phyloP scores from a whole-genome alignment of 2,113 vertebrate genomes.

The Ibidorhyncha struthersii region DNA sequence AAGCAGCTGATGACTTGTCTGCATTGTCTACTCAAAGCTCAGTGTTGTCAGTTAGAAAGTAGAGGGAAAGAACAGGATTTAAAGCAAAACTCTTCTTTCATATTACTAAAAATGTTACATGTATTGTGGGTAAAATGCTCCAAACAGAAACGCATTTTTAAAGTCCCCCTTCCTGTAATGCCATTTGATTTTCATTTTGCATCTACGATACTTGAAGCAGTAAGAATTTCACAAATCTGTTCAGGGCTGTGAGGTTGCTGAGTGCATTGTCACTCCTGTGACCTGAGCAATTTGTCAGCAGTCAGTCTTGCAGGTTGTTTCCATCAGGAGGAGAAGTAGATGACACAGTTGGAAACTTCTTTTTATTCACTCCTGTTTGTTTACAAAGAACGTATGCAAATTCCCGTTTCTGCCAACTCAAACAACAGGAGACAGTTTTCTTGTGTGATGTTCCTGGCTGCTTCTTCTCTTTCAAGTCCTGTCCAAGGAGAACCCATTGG shows the following conservation, averaged over 20 bases:
- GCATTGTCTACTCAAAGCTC: background rate
- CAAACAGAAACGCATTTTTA: background rate
- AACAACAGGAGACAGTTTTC: background rate
- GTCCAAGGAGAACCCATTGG: background rate
- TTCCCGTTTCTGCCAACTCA: background rate
- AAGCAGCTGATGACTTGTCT: background rate
- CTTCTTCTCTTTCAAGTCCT: background rate
- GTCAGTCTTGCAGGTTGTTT: background rate
- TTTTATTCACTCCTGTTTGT: background rate
- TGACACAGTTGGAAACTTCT: background rate
- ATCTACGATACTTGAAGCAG: background rate
- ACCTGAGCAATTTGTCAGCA: background rate
- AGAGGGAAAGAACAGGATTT: background rate
- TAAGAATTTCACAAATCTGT: background rate
- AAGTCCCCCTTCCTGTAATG: background rate
- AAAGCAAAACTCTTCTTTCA: background rate
- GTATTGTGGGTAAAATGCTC: background rate
- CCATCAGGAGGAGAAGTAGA: background rate
- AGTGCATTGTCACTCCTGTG: background rate
- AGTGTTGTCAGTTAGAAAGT: background rate
- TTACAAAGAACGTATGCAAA: background rate
- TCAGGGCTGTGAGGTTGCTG: background rate
- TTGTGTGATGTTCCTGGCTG: background rate
- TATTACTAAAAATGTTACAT: background rate
- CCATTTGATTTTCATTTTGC: background rate